Percentiles rank a stretch among this genome's conserved stretches.
Conservation (phyloP, 1,140 invertebrate species). For the Daktulosphaira vitifoliae region DNA sequence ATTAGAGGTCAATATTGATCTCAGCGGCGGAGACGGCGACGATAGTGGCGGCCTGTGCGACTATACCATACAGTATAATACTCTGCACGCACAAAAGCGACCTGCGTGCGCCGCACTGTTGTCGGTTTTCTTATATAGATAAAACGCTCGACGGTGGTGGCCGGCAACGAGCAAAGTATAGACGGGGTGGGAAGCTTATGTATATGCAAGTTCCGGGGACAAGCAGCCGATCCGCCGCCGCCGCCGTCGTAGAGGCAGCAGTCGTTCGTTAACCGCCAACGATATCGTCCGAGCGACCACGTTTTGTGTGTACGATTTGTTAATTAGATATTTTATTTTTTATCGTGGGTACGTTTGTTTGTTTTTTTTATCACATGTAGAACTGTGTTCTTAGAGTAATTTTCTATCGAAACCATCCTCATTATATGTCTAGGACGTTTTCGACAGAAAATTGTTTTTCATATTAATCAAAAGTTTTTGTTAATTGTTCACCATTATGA, state of each 20-base stretch:
- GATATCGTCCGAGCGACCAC: background rate
- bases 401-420: too few relatives aligned
- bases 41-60: constrained; percentile 3
- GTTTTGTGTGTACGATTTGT: background rate
- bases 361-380: too few relatives aligned
- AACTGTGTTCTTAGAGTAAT: too few relatives aligned
- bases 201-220: constrained; percentile 9
- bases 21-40: constrained; percentile 23
- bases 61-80: background rate
- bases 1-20: constrained; percentile 33
- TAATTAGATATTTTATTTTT: background rate
- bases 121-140: constrained; percentile 5
- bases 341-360: background rate
- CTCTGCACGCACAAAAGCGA: constrained; percentile 2
- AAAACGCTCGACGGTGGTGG: constrained; percentile 1
- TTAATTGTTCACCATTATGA: background rate
- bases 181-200: constrained; percentile 7
- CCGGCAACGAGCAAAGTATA: background rate
- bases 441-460: background rate
- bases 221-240: constrained; percentile 10
- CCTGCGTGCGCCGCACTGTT: constrained; percentile 3
- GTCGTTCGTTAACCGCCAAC: constrained; percentile 21
- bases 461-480: background rate
- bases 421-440: background rate
- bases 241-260: constrained; percentile 3